Conservation (phyloP, 2,888 invertebrate genomes). For the Amiota minor region DNA sequence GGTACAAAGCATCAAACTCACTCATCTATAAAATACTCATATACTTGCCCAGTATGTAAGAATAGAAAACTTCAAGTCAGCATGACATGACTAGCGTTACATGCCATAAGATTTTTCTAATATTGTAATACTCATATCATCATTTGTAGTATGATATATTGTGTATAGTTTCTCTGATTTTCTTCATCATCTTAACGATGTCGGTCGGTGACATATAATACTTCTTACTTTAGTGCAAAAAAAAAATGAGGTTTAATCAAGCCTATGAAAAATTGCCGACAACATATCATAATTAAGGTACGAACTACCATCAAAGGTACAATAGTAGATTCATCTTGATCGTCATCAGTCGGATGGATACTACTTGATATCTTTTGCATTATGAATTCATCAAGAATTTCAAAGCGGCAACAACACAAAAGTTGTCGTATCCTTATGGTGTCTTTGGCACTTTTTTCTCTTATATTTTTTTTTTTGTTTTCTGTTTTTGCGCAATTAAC, state of each 20-base stretch:
- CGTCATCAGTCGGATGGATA: no score
- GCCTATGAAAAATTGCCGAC: slow-evolving; percentile 6
- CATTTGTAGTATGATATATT: no score
- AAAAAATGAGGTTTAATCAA: background rate
- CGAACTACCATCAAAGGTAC: background rate
- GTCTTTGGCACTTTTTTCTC: slow-evolving; percentile 30
- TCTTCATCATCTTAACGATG: background rate
- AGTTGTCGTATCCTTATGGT: background rate
- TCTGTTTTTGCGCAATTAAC: slow-evolving; percentile 57
- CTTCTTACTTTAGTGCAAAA: background rate
- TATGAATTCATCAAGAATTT: no score
- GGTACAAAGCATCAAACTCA: background rate
- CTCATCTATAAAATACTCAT: background rate
- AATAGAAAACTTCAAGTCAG: background rate
- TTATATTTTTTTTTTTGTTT: background rate
- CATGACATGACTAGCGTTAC: background rate
- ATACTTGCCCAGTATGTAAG: no score
- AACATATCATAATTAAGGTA: slow-evolving; percentile 21
- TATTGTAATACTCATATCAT: background rate
- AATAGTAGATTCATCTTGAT: background rate
- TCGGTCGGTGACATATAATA: slow-evolving; percentile 17
- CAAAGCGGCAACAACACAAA: no score
- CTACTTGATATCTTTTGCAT: no score
- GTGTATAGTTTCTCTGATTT: background rate
- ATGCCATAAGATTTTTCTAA: background rate